Evolutionary conservation across 2,888 invertebrate genomes (phyloP).

Genomic region (Synanthedon formicaeformis): DNA sequence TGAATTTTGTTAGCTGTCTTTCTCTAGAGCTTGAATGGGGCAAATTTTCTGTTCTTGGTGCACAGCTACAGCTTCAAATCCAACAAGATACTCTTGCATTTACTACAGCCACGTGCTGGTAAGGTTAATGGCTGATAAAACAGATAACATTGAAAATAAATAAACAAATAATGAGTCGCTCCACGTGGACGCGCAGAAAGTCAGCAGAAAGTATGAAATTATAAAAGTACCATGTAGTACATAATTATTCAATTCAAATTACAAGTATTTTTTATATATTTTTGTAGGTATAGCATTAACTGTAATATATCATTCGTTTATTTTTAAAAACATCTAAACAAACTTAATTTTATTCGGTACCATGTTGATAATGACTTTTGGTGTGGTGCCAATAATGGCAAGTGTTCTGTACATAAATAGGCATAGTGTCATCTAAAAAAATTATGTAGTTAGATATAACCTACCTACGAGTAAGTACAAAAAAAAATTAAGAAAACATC

Average conservation of each 20-base stretch:
- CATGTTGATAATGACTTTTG: not conserved
- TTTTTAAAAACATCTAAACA: too few relatives aligned
- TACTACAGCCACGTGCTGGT: conserved; percentile 59
- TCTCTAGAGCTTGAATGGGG: conserved; percentile 68
- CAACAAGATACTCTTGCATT: conserved; percentile 55
- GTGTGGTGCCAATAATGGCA: not conserved
- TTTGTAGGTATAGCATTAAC: too few relatives aligned
- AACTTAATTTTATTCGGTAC: too few relatives aligned
- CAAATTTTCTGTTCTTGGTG: conserved; percentile 59
- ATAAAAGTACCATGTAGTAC: too few relatives aligned
- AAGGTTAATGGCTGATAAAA: conserved; percentile 64
- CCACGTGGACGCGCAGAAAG: too few relatives aligned
- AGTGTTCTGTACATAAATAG: not conserved
- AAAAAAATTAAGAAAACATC: too few relatives aligned
- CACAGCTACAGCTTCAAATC: conserved; percentile 70
- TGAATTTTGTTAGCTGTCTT: conserved; percentile 68
- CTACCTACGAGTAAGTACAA: too few relatives aligned
- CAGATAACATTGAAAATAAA: conserved; percentile 60
- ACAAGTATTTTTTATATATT: too few relatives aligned
- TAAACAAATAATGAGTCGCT: conserved; percentile 32
- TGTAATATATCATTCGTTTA: too few relatives aligned
- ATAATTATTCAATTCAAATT: too few relatives aligned
- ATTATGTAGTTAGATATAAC: too few relatives aligned
- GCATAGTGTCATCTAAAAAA: not conserved
- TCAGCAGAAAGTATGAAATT: too few relatives aligned